Base-by-base conservation (phyloP, 23 tunicate genomes). In the Styela clava region DNA sequence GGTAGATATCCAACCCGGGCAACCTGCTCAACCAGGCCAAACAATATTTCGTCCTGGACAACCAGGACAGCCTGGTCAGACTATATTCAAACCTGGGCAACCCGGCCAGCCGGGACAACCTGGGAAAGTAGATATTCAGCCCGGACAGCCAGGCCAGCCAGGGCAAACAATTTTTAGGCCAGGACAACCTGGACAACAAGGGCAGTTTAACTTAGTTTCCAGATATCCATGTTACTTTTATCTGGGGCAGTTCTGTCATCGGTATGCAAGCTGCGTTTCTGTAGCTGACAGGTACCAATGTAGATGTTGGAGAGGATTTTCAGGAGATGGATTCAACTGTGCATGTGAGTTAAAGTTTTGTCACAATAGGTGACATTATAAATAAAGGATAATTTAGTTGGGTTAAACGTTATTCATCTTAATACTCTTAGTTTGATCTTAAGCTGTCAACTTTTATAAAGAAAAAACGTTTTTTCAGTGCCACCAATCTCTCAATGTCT, bases 31-130 rank as follows among this genome's bases (percentile, higher is more conserved):
- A 12, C 78, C 56, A 16, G 78, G 78, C 26, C 19, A 1, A 33
- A 19, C 61, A 19, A 19, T 16, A 16, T 16, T 29, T n/a, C 78
- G 33, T 16, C 78, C 78, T 25, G 78, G 62, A 73, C 81, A 76
- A 52, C 81, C 81, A 5, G 78, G 61, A n/a, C 35, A 72, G 19
- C 78, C 78, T 3, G 61, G 78, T 32, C 78, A 72, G 61, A 26
- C 61, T 22, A 44, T 44, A 5, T 9, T 9, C 24, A 44, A 35
- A 24, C 80, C 62, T 2, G 61, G 78, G n/a, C 78, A 73, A 31
- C 78, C 78, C 18, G 80, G 80, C 3, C 63, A 76, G 24, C 62
- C 80, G 3, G 63, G 19, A n/a, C 80, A 76, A 28, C 80, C 80
- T 21, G 81, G 81, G 0, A 7, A 44, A 44, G 12, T 12, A 5